These are phyloP conservation scores for Darevskia nairensis DNA, from an alignment of 2,797 vertebrate genomes.

Conservation along the genomic window DNA sequence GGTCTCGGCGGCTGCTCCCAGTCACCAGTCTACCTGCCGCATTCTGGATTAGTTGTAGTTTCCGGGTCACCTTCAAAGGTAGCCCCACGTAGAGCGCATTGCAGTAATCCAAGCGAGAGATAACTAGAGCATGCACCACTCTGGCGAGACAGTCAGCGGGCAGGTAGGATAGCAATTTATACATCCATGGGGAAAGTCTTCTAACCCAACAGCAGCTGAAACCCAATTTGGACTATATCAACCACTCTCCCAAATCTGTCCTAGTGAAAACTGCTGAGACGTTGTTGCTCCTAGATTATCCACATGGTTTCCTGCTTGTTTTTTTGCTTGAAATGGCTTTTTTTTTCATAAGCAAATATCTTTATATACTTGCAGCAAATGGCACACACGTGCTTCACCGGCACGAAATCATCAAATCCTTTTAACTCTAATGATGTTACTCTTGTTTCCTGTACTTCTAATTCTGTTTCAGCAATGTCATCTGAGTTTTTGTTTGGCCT, in stretches of 20 bases:
- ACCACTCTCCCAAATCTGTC: neutral
- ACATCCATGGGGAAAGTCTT: neutral
- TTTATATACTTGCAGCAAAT: conserved; percentile 16
- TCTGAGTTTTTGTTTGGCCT: conserved; percentile 53
- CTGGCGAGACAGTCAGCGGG: no score
- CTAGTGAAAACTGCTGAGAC: neutral
- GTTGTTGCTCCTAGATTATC: neutral
- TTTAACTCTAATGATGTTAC: conserved; percentile 50
- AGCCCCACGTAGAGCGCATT: no score
- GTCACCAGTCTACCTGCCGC: no score
- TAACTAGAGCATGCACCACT: no score
- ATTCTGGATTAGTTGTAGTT: no score
- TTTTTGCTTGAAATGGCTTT: neutral
- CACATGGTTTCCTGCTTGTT: neutral
- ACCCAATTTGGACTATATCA: neutral
- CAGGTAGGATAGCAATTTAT: neutral
- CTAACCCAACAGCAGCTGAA: neutral
- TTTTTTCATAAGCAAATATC: conserved; percentile 41
- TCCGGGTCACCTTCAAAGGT: no score
- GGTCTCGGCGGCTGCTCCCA: no score
- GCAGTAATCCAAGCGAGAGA: no score
- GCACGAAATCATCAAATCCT: conserved; percentile 13
- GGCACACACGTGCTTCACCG: conserved; percentile 42
- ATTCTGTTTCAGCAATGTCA: conserved; percentile 44
- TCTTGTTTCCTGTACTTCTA: conserved; percentile 59